Evolutionary conservation across 2,888 invertebrate species (phyloP), one percentile per base, ranked within the genome.

Genomic region (Salticus scenicus): DNA sequence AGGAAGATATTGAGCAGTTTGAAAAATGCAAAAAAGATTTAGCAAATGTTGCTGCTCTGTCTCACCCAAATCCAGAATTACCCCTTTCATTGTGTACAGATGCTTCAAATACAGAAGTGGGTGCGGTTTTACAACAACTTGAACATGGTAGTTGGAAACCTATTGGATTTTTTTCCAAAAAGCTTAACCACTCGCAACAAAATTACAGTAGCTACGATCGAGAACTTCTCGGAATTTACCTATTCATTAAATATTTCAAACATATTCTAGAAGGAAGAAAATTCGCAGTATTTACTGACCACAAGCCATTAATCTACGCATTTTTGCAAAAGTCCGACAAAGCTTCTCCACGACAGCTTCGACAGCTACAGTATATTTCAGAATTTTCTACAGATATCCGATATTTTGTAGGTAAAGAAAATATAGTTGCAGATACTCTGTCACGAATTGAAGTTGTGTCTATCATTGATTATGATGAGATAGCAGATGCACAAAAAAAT

Each of bases 271-370:
- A 57, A 17, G 57, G 57, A 57, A 17, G 57, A 20, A 24, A 4
- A 20, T 57, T 57, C 57, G 17, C 57, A n/a, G 24, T 57, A 17
- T 57, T 10, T 57, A 57, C 24, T 57, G 57, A 57, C 37, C 37
- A 37, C 37, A 37, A 37, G 37, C 37, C 37, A 8, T 37, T 37
- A 37, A 20, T 24, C n/a, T 57, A 57, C 7, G 57, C 57, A n/a
- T 57, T 57, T 20, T 20, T 57, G 7, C 57, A 57, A 57, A 57
- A 57, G 14, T 14, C 14, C 12, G 42, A 42, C 10, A 42, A n/a
- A 1, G 30, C 30, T 10, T 89, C 91, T 0, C 91, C 91, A 0
- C 76, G 91, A 1, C 90, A 91, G 82, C 87, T 89, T 37, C 37
- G 12, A 37, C 89, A 91, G n/a, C 86, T 91, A 0, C 64, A 77